Evolutionary conservation across 1,140 invertebrate species (phyloP).

Genomic region (Cheumatopsyche charites): DNA sequence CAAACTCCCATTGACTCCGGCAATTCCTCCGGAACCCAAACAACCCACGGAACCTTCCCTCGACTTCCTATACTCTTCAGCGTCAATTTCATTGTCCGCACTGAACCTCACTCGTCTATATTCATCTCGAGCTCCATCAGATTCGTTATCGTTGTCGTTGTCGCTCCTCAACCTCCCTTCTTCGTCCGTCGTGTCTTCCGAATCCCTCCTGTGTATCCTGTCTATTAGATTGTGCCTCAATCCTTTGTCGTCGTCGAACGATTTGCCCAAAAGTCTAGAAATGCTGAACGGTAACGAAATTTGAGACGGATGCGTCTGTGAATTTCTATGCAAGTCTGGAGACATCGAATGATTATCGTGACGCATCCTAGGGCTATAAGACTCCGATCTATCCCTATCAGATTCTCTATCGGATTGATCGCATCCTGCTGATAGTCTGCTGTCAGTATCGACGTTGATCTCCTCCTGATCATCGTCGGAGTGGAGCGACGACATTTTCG

Average conservation of each 20-base stretch:
- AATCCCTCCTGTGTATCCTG: constrained; percentile 45
- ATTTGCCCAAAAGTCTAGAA: constrained; percentile 72
- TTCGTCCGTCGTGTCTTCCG: constrained; percentile 45
- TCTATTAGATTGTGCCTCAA: constrained; percentile 43
- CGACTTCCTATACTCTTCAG: constrained; percentile 45
- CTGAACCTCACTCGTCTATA: constrained; percentile 34
- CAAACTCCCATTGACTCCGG: constrained; percentile 48
- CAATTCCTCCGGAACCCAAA: constrained; percentile 15
- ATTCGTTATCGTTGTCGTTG: constrained; percentile 44
- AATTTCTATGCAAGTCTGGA: constrained; percentile 52
- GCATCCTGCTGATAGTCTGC: constrained; percentile 63
- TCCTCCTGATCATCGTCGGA: constrained; percentile 66
- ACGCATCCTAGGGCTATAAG: constrained; percentile 40
- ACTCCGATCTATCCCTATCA: constrained; percentile 53
- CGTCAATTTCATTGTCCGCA: constrained; percentile 27
- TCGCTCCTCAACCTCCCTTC: constrained; percentile 45
- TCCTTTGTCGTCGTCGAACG: constrained; percentile 61
- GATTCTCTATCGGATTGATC: constrained; percentile 59
- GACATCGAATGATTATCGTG: constrained; percentile 57
- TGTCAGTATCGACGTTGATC: constrained; percentile 68
- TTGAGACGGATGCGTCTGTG: constrained; percentile 58
- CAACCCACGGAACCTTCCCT: constrained; percentile 40
- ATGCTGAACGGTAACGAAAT: constrained; percentile 73
- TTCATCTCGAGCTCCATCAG: constrained; percentile 42
- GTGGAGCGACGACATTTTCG: constrained; percentile 60